phyloP scores from a whole-genome alignment of 2,797 vertebrate genomes.

The Myiothlypis chrysogaster region DNA sequence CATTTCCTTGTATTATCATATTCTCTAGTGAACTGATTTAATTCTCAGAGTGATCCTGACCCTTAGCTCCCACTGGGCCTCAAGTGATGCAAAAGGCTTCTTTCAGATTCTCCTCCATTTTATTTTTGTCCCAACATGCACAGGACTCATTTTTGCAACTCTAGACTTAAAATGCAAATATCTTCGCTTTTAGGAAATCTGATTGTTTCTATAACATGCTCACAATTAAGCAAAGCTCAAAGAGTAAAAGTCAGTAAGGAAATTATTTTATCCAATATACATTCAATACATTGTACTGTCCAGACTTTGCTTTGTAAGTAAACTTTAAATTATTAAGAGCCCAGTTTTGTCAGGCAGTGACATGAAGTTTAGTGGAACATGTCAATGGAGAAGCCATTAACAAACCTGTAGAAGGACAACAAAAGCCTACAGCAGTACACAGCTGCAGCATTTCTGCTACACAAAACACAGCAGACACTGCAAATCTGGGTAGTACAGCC shows the following conservation, averaged over 20 bases:
- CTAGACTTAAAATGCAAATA: constrained; percentile 5
- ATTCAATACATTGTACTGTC: not conserved
- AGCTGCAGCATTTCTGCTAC: not conserved
- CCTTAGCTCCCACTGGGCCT: not conserved
- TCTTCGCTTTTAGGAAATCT: not conserved
- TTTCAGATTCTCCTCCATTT: constrained; percentile 20
- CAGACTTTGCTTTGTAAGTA: not conserved
- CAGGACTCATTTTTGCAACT: not conserved
- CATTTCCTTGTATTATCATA: not conserved
- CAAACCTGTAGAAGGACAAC: not conserved
- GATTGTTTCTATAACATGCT: not conserved
- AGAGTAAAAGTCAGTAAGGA: not conserved
- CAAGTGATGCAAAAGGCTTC: constrained; percentile 17
- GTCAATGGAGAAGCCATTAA: not conserved
- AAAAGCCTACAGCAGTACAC: not conserved
- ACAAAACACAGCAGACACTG: not conserved
- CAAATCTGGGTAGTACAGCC: not conserved
- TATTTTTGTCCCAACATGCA: constrained; percentile 27
- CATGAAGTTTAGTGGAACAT: not conserved
- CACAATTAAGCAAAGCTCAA: not conserved
- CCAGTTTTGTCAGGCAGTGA: not conserved
- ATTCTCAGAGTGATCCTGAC: constrained; percentile 5
- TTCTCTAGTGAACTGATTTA: constrained; percentile 12
- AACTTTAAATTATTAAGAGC: not conserved
- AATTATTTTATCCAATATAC: constrained; percentile 1